Percentiles rank a stretch among this genome's conserved stretches.
Conservation (phyloP, 2,113 vertebrate genomes). For the Excalfactoria chinensis region DNA sequence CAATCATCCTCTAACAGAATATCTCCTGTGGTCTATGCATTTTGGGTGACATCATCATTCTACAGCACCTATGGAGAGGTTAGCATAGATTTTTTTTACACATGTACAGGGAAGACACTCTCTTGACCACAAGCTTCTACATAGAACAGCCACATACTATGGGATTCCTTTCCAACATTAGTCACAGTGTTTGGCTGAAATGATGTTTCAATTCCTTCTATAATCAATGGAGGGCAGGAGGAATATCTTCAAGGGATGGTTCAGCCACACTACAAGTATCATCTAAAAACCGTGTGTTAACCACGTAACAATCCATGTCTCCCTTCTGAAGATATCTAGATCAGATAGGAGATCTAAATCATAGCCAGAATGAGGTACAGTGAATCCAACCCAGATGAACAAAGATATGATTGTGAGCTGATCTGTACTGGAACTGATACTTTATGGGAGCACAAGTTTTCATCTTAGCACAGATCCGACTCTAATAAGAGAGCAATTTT, state of each 20-base stretch:
- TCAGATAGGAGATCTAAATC: neutral
- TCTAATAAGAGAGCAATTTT: neutral
- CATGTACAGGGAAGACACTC: neutral
- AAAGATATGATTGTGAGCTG: neutral
- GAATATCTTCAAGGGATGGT: neutral
- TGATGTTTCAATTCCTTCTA: neutral
- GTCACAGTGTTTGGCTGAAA: neutral
- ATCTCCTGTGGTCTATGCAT: neutral
- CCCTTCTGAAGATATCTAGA: neutral
- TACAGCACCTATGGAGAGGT: neutral
- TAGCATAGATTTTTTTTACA: neutral
- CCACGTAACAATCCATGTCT: neutral
- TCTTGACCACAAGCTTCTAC: neutral
- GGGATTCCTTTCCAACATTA: neutral
- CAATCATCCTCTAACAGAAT: neutral
- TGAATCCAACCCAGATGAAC: neutral
- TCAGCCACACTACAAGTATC: neutral
- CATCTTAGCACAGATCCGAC: neutral
- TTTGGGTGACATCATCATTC: neutral
- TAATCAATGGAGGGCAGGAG: neutral
- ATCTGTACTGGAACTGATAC: neutral
- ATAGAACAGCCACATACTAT: fast-evolving
- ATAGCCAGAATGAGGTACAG: too few relatives aligned
- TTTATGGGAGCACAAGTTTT: neutral
- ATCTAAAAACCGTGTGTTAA: neutral